Base-by-base conservation (phyloP, 2,888 invertebrate species). In the Microdon myrmicae region DNA sequence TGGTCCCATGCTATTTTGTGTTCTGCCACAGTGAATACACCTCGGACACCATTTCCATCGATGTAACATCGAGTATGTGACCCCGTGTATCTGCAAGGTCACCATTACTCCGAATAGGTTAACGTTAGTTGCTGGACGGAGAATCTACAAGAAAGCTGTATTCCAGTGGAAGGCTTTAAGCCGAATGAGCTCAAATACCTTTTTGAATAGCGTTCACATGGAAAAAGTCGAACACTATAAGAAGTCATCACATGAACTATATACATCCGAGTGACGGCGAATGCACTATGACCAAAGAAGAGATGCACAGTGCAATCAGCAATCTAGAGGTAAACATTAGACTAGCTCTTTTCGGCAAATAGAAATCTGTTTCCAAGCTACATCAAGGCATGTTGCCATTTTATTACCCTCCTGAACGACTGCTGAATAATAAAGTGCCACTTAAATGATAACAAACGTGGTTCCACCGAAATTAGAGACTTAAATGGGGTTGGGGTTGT, bases 141-240 rank as follows among this genome's bases (percentile, higher is more conserved):
- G n/a, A n/a, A n/a, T n/a, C n/a, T n/a, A n/a, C 51, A 80, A 90
- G 75, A 92, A 92, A 80, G 92, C 92, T 2, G 87, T 92, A 7
- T 82, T 92, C 28, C 92, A 92, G 75, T 82, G 92, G 59, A 90
- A 90, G 76, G 92, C 92, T 0, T 78, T 92, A 38, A 90, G 91
- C 41, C 82, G 92, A 60, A 92, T 92, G n/a, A 91, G 90, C 39
- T 91, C 90, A 59, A 92, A 92, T 78, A 92, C 92, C 59, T 85
- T 92, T 32, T 77, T 92, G 53, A 92, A 92, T 77, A 90, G 90
- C 73, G 91, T 92, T 45, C 92, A 92, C 76, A 87, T 90, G 78
- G 90, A 89, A 90, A 69, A 86, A 90, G 1, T 89, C 90, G 1
- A 89, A 90, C 74, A 82, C 85, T 41, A 85, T 86, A 26, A 87